Base-by-base conservation (phyloP, 1,140 invertebrate species). In the Philotrypesis tridentata region DNA sequence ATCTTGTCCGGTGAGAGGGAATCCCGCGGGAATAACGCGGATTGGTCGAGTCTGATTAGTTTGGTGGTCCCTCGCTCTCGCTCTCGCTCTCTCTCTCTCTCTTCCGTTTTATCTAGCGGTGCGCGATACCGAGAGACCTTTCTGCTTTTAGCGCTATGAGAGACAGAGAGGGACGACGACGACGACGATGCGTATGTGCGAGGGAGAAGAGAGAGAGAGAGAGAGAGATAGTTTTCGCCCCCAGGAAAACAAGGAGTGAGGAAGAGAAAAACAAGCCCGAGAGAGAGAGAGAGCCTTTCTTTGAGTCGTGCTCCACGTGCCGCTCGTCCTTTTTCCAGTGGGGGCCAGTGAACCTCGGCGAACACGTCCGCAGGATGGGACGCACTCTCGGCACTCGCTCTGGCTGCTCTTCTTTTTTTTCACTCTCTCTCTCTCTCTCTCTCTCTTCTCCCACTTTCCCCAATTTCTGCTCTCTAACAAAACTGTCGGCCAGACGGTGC, bases 21-120 rank as follows among this genome's bases (percentile, higher is more conserved):
- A 79, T 86, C 88, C 61, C 84, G 70, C 74, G 85, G 84, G 87
- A 87, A 82, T 84, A 84, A 81, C 84, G 85, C 65, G 89, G 85
- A 90, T 89, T 90, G 89, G 87, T 85, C 84, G 87, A 89, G 89
- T 89, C 89, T 91, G 90, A 91, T 91, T 91, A 90, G 90, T 90
- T 91, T 85, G 87, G 85, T 83, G 86, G 86, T 89, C 84, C 85
- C 84, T 80, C 75, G 65, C 63, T 85, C 84, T 88, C 89, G 88
- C 3, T 37, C 33, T 89, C 87, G 87, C 84, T 89, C 85, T 84
- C 83, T 79, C 74, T 67, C 55, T 86, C 84, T 88, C 89, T 89
- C 27, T 68, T 23, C 23, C 78, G 48, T 73, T 80, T 73, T 80
- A 80, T 73, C 60, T 31, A n/a, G 17, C 33, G 68, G 8, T 9